phyloP scores from a whole-genome alignment of 2,888 invertebrate species.

The Torymus aiolomorphi region DNA sequence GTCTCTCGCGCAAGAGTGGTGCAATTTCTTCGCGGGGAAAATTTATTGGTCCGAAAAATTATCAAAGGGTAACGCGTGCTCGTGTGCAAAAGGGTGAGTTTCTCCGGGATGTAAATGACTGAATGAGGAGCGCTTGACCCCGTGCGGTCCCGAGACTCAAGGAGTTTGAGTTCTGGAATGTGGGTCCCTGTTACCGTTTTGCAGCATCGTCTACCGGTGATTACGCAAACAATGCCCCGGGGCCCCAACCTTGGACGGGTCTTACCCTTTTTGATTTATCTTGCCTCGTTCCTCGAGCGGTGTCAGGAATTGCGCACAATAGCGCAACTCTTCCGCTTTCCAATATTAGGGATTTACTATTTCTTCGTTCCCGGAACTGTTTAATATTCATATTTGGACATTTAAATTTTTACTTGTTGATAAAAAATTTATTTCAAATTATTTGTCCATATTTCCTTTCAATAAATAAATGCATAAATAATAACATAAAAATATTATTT shows the following conservation, averaged over 20 bases:
- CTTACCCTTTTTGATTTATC: constrained; percentile 5
- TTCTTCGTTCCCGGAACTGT: too few species aligned
- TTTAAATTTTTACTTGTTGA: too few species aligned
- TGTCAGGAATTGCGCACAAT: background rate
- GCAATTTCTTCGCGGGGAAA: constrained; percentile 11
- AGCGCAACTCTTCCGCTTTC: too few species aligned
- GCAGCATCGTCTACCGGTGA: constrained; percentile 41
- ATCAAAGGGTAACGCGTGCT: constrained; percentile 26
- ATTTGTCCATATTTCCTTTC: too few species aligned
- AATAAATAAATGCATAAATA: too few species aligned
- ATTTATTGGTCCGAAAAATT: constrained; percentile 39
- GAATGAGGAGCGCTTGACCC: too few species aligned
- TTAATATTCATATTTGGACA: too few species aligned
- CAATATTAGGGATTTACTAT: too few species aligned
- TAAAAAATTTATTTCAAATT: too few species aligned
- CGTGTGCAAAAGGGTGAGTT: background rate
- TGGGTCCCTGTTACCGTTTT: constrained; percentile 41
- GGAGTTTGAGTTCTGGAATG: too few species aligned
- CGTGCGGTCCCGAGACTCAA: too few species aligned
- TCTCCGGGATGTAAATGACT: constrained; percentile 22
- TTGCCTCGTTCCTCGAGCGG: background rate
- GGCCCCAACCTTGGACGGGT: constrained; percentile 17
- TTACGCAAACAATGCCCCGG: constrained; percentile 49
- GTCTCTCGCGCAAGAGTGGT: constrained; percentile 33
- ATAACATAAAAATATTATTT: too few species aligned